A percentile compares a stretch with the other conserved stretches of the same genome.
These are phyloP conservation scores for Dolomedes plantarius DNA, from an alignment of 2,888 invertebrate species.

Conservation along the genomic window DNA sequence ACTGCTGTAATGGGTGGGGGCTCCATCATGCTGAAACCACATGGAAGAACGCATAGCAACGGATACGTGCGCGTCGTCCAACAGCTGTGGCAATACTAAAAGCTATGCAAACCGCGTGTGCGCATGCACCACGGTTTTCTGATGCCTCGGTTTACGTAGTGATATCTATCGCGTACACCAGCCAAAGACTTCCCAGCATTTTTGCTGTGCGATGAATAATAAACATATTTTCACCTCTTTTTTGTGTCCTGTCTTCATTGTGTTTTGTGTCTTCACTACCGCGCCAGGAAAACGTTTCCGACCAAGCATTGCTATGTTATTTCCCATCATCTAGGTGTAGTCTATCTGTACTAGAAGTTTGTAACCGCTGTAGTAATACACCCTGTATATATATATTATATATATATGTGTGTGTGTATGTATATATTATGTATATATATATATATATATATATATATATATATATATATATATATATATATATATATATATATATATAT, in stretches of 20 bases:
- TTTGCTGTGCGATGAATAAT: conserved; percentile 2
- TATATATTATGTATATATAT: no score
- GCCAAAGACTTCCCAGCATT: conserved; percentile 12
- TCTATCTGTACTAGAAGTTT: no score
- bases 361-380: no score
- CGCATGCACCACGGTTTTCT: neutral
- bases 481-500: no score
- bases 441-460: no score
- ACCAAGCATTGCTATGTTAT: no score
- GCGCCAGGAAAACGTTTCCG: no score
- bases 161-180: conserved; percentile 2
- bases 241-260: neutral
- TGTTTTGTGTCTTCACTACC: neutral
- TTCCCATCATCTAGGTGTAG: no score
- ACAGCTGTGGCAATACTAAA: neutral
- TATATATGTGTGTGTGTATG: no score
- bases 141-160: conserved; percentile 11
- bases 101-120: conserved; percentile 10
- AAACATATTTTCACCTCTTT: neutral
- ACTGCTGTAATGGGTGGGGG: neutral
- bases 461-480: no score
- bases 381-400: no score
- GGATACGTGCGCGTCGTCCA: neutral
- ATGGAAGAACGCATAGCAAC: neutral
- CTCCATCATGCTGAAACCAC: neutral